Conservation (phyloP, 2,888 invertebrate species). For the Eupeodes latifasciatus region DNA sequence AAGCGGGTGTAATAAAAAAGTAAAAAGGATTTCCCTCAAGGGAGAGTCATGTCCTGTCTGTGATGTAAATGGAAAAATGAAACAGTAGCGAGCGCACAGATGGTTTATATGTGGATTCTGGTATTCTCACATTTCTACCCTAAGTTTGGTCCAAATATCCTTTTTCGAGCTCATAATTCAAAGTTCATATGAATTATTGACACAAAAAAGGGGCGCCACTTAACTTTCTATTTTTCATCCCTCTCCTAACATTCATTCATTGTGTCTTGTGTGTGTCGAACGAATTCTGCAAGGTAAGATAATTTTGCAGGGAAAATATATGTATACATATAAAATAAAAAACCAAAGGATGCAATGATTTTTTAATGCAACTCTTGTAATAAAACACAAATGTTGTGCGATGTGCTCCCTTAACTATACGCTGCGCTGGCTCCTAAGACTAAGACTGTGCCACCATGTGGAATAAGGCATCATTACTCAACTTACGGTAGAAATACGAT, state of each 20-base stretch:
- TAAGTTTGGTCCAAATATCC: constrained; percentile 36
- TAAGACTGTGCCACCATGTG: constrained; percentile 14
- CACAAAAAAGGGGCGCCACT: constrained; percentile 53
- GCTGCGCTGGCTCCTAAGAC: no score
- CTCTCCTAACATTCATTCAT: background rate
- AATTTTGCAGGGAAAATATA: constrained; percentile 53
- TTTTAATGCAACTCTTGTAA: constrained; percentile 74
- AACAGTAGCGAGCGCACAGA: constrained; percentile 14
- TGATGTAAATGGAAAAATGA: constrained; percentile 24
- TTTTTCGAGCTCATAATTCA: constrained; percentile 49
- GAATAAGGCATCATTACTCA: constrained; percentile 13
- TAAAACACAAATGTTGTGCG: constrained; percentile 55
- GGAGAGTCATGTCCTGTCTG: constrained; percentile 54
- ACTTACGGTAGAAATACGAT: background rate
- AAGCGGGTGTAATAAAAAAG: constrained; percentile 12
- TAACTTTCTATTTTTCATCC: constrained; percentile 25
- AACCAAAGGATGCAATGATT: constrained; percentile 64
- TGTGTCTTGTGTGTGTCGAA: constrained; percentile 7
- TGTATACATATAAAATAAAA: constrained; percentile 19
- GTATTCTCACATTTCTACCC: constrained; percentile 4
- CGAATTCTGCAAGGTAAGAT: constrained; percentile 59
- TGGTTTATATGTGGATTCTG: background rate
- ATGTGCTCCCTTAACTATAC: constrained; percentile 21
- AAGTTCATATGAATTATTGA: constrained; percentile 64
- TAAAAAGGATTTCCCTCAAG: constrained; percentile 31